These are phyloP conservation scores for Ciconia stormi DNA, from an alignment of 2,113 vertebrate species.

Conservation along the genomic window DNA sequence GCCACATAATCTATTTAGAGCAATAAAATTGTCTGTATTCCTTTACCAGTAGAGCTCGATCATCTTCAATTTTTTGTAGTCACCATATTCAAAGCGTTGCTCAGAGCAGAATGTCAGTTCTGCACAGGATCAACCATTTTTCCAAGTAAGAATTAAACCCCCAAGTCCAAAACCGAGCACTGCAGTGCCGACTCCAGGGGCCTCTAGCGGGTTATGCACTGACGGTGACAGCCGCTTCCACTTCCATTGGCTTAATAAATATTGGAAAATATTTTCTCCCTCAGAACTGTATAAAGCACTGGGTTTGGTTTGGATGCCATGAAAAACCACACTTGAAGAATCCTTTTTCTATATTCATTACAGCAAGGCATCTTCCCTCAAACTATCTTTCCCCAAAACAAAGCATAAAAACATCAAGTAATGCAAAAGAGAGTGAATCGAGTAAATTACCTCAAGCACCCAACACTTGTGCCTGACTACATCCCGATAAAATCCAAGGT, in stretches of 20 bases:
- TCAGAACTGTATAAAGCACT: background rate
- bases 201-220: background rate
- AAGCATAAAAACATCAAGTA: background rate
- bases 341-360: background rate
- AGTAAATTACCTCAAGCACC: background rate
- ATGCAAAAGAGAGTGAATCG: background rate
- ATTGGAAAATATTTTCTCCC: background rate
- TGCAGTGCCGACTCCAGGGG: background rate
- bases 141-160: background rate
- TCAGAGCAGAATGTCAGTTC: background rate
- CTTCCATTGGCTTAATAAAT: background rate
- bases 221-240: rapidly evolving
- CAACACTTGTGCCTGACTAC: too few species aligned
- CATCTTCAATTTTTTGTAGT: background rate
- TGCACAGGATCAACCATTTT: background rate
- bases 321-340: background rate
- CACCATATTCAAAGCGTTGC: too few species aligned
- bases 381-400: background rate
- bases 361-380: background rate
- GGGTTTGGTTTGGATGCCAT: background rate
- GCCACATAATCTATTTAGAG: background rate
- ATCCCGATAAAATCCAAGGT: background rate
- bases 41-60: background rate
- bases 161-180: background rate
- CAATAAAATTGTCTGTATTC: rapidly evolving